These are phyloP conservation scores for Orussus abietinus DNA, from an alignment of 1,140 invertebrate genomes.

Conservation along the genomic window DNA sequence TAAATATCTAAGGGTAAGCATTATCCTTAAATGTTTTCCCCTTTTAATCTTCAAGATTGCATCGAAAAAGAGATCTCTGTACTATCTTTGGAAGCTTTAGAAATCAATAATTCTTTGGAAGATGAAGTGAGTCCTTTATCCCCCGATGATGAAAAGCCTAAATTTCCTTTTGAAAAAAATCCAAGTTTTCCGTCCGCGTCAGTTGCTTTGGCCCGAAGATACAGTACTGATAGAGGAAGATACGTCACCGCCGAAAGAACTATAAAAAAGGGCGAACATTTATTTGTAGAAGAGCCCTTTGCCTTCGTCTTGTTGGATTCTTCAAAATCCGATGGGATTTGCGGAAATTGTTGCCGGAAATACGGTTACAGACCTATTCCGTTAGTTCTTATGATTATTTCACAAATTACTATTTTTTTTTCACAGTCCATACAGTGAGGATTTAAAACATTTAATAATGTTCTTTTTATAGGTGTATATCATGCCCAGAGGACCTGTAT, in stretches of 20 bases:
- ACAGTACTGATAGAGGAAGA: slow-evolving; percentile 49
- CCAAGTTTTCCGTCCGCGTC: slow-evolving; percentile 38
- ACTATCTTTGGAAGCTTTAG: slow-evolving; percentile 11
- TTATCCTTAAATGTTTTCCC: not conserved
- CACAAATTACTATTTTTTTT: slow-evolving; percentile 5
- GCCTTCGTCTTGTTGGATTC: slow-evolving; percentile 59
- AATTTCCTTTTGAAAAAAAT: slow-evolving; percentile 33
- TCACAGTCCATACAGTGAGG: slow-evolving; percentile 3
- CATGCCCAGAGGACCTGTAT: slow-evolving; percentile 63
- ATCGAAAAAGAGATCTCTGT: slow-evolving; percentile 21
- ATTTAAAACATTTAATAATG: slow-evolving; percentile 5
- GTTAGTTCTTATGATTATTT: slow-evolving; percentile 38
- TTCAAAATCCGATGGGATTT: slow-evolving; percentile 43
- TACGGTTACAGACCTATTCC: slow-evolving; percentile 45
- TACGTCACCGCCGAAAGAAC: slow-evolving; percentile 54
- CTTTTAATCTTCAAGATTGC: slow-evolving; percentile 13
- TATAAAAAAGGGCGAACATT: slow-evolving; percentile 60
- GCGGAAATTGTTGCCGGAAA: slow-evolving; percentile 57
- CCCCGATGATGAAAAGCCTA: slow-evolving; percentile 14
- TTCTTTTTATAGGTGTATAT: slow-evolving; percentile 56
- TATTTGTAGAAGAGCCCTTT: slow-evolving; percentile 71
- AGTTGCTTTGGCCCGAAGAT: slow-evolving; percentile 29
- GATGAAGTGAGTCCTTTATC: slow-evolving; percentile 6
- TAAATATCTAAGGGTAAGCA: slow-evolving; percentile 5
- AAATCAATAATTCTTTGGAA: slow-evolving; percentile 5